Conservation (phyloP, 1,140 invertebrate species). For the Panagrolaimus sp. region DNA sequence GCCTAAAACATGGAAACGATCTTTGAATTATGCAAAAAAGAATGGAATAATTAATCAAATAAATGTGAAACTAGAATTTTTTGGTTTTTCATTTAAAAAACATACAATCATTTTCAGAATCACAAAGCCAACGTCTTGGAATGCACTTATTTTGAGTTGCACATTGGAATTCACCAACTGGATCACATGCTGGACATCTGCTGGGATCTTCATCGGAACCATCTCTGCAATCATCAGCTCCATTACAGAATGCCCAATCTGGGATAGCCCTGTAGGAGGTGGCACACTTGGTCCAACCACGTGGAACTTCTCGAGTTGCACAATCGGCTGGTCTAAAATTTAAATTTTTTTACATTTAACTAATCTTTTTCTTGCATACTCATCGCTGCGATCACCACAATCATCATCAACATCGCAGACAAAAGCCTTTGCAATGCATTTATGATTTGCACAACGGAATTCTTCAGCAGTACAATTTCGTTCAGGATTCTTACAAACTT, state of each 20-base stretch:
- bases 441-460: slow-evolving; percentile 75
- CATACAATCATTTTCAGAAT: slow-evolving; percentile 61
- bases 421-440: slow-evolving; percentile 74
- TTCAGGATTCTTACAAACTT: slow-evolving; percentile 49
- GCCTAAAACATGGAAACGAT: slow-evolving; percentile 34
- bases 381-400: slow-evolving; percentile 76
- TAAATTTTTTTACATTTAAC: background rate
- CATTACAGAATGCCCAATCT: slow-evolving; percentile 60
- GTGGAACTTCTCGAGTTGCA: slow-evolving; percentile 39
- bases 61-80: too few relatives aligned
- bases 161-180: slow-evolving; percentile 56
- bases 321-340: slow-evolving; percentile 25
- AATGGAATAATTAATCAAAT: too few relatives aligned
- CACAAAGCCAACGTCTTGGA: slow-evolving; percentile 87
- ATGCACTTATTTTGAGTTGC: slow-evolving; percentile 77
- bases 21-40: too few relatives aligned
- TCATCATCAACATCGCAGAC: slow-evolving; percentile 76
- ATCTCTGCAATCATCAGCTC: slow-evolving; percentile 57
- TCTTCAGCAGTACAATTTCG: slow-evolving; percentile 61
- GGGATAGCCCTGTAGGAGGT: slow-evolving; percentile 55
- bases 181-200: slow-evolving; percentile 49
- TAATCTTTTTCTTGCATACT: slow-evolving; percentile 56
- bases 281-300: slow-evolving; percentile 53
- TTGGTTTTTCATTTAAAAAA: slow-evolving; percentile 16
- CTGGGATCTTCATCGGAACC: slow-evolving; percentile 47